Percentiles rank a stretch among this genome's conserved stretches.
Evolutionary conservation across 2,113 vertebrate genomes (phyloP).

Genomic region (Egretta garzetta): DNA sequence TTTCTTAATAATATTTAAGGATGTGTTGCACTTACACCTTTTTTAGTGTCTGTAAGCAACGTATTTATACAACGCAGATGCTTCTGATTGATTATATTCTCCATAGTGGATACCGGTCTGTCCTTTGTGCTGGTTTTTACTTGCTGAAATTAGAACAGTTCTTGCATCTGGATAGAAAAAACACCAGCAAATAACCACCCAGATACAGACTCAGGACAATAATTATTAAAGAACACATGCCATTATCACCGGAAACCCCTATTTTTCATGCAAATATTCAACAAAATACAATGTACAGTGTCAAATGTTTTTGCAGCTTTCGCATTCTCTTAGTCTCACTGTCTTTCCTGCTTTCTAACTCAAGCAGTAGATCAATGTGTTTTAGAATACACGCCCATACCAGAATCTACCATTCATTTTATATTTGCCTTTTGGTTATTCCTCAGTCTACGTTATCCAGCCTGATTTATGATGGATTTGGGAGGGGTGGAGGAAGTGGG

Average conservation of each 20-base stretch:
- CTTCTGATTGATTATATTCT: background rate
- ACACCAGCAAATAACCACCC: background rate
- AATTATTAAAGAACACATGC: background rate
- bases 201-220: background rate
- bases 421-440: background rate
- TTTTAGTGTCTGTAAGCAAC: background rate
- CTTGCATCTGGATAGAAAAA: background rate
- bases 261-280: background rate
- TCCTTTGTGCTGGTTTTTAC: background rate
- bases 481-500: rapidly evolving
- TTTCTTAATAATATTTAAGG: background rate
- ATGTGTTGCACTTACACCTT: background rate
- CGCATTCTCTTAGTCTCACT: background rate
- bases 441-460: background rate
- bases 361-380: background rate
- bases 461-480: background rate
- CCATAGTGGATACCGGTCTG: background rate
- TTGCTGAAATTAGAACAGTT: background rate
- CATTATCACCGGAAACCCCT: background rate
- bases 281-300: background rate
- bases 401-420: background rate
- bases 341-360: background rate
- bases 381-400: background rate
- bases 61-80: background rate
- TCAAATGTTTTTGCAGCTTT: background rate